These are phyloP conservation scores for Lanius collurio DNA, from an alignment of 2,113 vertebrate species.

Conservation along the genomic window DNA sequence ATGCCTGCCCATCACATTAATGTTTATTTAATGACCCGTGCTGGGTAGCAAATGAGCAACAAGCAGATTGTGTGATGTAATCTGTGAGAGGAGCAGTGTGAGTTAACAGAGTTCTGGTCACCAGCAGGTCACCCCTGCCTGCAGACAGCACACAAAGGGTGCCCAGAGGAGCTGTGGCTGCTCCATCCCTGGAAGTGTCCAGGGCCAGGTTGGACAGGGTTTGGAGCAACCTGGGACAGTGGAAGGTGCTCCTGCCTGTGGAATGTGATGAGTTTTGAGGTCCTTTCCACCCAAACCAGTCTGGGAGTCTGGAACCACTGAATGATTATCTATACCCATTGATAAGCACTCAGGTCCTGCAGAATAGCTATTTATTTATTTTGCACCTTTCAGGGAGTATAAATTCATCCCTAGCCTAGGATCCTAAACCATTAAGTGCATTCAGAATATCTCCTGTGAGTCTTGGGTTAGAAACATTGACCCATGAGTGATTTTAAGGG, in stretches of 20 bases:
- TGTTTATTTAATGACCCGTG: slow-evolving; percentile 58
- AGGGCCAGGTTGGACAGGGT: not conserved
- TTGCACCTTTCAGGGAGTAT: not conserved
- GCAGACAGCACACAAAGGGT: not conserved
- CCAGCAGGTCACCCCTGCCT: not conserved
- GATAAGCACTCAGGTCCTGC: not conserved
- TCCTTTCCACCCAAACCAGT: not conserved
- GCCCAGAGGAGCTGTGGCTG: not conserved
- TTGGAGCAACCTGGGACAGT: not conserved
- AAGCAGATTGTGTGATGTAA: not conserved
- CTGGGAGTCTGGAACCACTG: not conserved
- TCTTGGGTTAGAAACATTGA: not conserved
- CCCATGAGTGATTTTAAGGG: not conserved
- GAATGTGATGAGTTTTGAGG: not conserved
- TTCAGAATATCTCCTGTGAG: not conserved
- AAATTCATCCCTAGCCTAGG: not conserved
- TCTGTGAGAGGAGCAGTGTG: not conserved
- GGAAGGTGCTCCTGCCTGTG: not conserved
- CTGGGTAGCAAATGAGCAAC: slow-evolving; percentile 51
- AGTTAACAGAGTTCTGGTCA: not conserved
- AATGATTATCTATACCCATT: not conserved
- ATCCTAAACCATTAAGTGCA: not conserved
- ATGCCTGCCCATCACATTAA: not conserved
- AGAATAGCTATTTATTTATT: not conserved
- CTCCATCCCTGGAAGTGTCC: not conserved